These are phyloP conservation scores for Laterallus jamaicensis DNA, from an alignment of 2,113 vertebrate genomes.

Conservation along the genomic window DNA sequence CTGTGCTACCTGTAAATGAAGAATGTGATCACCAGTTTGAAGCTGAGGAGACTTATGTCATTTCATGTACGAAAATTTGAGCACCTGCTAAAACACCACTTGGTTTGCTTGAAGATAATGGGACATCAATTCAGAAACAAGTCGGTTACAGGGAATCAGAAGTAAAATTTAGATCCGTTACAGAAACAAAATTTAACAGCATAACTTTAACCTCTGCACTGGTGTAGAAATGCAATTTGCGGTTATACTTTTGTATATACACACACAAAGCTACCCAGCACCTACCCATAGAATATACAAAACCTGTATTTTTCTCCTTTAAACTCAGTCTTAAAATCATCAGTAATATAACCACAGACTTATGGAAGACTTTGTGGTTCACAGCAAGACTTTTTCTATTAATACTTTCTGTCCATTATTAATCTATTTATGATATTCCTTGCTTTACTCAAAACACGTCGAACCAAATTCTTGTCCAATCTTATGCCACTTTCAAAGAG, in stretches of 20 bases:
- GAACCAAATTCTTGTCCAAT: background rate
- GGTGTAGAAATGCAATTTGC: background rate
- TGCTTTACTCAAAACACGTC: background rate
- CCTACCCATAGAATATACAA: background rate
- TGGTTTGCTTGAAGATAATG: background rate
- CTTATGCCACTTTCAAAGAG: background rate
- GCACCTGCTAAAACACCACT: background rate
- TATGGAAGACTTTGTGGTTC: background rate
- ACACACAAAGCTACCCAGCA: background rate
- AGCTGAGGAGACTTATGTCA: background rate
- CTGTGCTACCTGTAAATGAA: background rate
- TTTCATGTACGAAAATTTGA: background rate
- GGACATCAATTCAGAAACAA: background rate
- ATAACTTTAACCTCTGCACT: background rate
- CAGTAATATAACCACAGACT: background rate
- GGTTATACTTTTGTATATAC: background rate
- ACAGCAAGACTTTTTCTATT: background rate
- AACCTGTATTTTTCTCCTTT: background rate
- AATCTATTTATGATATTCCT: background rate
- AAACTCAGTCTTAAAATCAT: background rate
- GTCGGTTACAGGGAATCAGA: background rate
- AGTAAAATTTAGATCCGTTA: background rate
- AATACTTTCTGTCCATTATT: background rate
- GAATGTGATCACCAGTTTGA: background rate
- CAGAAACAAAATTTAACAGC: background rate